Evolutionary conservation across 2,113 vertebrate species (phyloP).

Genomic region (Jacana jacana): DNA sequence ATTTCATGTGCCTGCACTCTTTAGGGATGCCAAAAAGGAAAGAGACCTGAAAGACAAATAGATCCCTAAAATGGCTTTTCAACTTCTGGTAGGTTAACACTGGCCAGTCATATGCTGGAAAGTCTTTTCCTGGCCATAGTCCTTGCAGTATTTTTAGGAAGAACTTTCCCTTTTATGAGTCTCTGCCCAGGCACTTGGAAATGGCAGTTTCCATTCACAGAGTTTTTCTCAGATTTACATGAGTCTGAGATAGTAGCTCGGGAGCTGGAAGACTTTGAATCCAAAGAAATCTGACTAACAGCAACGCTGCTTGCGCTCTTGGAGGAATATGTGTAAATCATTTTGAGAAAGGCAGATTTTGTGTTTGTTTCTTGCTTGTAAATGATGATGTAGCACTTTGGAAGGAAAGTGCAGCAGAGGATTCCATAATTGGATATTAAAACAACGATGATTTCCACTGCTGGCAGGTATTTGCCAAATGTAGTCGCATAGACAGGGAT

Average conservation of each 20-base stretch:
- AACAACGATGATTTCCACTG: constrained; percentile 88
- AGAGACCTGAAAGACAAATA: neutral
- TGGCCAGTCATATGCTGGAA: constrained; percentile 74
- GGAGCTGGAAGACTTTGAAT: constrained; percentile 14
- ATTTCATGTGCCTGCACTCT: neutral
- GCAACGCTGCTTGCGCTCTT: constrained; percentile 68
- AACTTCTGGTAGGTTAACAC: neutral
- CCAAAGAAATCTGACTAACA: constrained; percentile 66
- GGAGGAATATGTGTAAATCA: constrained; percentile 80
- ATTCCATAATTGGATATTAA: constrained; percentile 89
- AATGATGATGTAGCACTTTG: constrained; percentile 88
- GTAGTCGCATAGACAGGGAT: constrained; percentile 85
- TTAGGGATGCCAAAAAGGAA: neutral
- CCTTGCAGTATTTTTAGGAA: neutral
- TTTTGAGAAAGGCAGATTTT: constrained; percentile 83
- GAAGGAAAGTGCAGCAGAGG: constrained; percentile 86
- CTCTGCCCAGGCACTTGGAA: constrained; percentile 2
- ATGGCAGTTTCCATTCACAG: constrained; percentile 45
- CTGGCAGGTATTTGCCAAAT: constrained; percentile 82
- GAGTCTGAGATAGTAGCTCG: neutral
- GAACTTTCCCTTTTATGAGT: neutral
- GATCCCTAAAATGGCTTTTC: neutral
- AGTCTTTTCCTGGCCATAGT: constrained; percentile 60
- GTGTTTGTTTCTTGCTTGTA: constrained; percentile 87
- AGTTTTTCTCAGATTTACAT: neutral